Evolutionary conservation across 2,113 vertebrate genomes (phyloP).

Genomic region (Leptosomus discolor): DNA sequence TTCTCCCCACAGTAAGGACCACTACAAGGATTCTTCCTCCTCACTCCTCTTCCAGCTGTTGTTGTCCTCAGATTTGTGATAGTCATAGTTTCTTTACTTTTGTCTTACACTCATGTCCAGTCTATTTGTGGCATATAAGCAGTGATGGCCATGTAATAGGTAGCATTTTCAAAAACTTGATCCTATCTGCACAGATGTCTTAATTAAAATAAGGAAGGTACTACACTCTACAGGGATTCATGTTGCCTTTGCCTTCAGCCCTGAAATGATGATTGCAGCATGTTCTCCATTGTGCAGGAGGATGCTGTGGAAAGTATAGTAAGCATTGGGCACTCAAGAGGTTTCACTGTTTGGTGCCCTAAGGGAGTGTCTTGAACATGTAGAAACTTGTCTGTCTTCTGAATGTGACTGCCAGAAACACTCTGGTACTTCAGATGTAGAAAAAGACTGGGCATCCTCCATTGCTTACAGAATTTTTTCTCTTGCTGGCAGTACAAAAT

Average conservation of each 20-base stretch:
- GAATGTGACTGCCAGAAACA: background rate
- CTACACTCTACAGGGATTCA: background rate
- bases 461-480: slow-evolving; percentile 42
- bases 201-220: background rate
- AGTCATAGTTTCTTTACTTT: background rate
- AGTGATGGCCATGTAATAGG: background rate
- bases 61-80: background rate
- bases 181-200: background rate
- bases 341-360: background rate
- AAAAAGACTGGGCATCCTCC: slow-evolving; percentile 40
- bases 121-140: background rate
- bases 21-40: background rate
- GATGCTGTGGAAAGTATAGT: background rate
- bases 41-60: background rate
- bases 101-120: background rate
- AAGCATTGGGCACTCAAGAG: background rate
- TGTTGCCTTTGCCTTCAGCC: background rate
- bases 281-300: background rate
- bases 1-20: background rate
- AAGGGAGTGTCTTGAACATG: background rate
- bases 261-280: background rate
- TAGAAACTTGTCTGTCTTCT: background rate
- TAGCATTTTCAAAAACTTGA: background rate
- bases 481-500: slow-evolving; percentile 58
- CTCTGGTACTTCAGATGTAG: slow-evolving; percentile 33